phyloP scores from a whole-genome alignment of 2,888 invertebrate species.

The Malthinus seriepunctatus region DNA sequence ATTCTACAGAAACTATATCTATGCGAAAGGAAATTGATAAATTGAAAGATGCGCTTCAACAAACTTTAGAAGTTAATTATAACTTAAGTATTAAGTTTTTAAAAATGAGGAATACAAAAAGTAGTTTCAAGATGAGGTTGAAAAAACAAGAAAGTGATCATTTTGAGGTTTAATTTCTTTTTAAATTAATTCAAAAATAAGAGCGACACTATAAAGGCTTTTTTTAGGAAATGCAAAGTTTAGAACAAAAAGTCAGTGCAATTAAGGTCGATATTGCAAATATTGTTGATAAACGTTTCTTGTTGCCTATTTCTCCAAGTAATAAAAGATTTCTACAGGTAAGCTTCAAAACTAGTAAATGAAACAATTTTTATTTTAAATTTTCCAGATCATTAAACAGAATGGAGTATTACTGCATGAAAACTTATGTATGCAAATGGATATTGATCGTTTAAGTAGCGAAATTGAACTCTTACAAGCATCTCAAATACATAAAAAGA shows the following conservation, averaged over 20 bases:
- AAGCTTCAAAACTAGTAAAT: conserved; percentile 10
- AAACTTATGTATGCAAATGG: conserved; percentile 50
- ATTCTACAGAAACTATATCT: conserved; percentile 42
- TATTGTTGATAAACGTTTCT: conserved; percentile 45
- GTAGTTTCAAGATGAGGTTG: conserved; percentile 45
- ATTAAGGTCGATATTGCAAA: conserved; percentile 45
- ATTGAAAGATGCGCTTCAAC: conserved; percentile 48
- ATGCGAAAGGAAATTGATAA: conserved; percentile 49
- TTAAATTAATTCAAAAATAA: neutral
- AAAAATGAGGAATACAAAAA: conserved; percentile 53
- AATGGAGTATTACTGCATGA: conserved; percentile 53
- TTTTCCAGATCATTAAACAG: conserved; percentile 49
- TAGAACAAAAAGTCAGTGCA: conserved; percentile 45
- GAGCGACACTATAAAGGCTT: neutral
- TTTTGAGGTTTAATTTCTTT: conserved; percentile 38
- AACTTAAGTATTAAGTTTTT: conserved; percentile 54
- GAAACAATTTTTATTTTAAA: neutral
- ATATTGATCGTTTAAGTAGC: conserved; percentile 45
- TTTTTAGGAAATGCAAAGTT: conserved; percentile 45
- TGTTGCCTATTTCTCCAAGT: conserved; percentile 47
- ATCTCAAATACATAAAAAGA: conserved; percentile 42
- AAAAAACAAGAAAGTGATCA: conserved; percentile 45
- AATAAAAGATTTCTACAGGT: conserved; percentile 53
- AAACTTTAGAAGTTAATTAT: conserved; percentile 53
- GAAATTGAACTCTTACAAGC: conserved; percentile 44